Evolutionary conservation across 2,113 vertebrate genomes (phyloP).

Genomic region (Pseudopodoces humilis): DNA sequence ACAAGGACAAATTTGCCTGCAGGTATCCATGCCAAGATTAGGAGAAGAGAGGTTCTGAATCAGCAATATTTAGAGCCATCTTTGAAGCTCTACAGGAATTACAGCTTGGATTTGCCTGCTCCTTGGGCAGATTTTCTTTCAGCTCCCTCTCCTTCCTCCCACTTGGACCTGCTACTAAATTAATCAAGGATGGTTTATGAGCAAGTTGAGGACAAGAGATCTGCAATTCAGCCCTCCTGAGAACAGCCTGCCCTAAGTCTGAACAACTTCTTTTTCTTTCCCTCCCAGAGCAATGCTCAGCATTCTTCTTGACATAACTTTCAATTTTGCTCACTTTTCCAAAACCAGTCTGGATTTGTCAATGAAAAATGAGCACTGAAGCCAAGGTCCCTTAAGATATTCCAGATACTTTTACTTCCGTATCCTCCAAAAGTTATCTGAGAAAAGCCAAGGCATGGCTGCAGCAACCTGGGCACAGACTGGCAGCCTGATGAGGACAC

Average conservation of each 20-base stretch:
- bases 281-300: neutral
- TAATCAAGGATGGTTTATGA: neutral
- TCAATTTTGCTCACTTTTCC: neutral
- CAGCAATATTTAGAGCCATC: neutral
- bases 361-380: neutral
- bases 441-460: neutral
- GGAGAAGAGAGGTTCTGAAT: neutral
- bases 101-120: neutral
- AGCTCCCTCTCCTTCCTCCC: neutral
- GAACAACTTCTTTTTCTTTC: neutral
- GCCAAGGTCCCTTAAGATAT: neutral
- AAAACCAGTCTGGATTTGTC: neutral
- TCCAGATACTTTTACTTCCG: neutral
- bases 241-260: neutral
- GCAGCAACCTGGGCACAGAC: neutral
- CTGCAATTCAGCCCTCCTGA: neutral
- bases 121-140: neutral
- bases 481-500: neutral
- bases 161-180: neutral
- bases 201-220: neutral
- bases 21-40: neutral
- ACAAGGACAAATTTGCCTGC: neutral
- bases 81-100: neutral
- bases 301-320: neutral
- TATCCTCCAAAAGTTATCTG: neutral